Base-by-base conservation (phyloP, 2,113 vertebrate genomes). In the Daphoenositta chrysoptera region DNA sequence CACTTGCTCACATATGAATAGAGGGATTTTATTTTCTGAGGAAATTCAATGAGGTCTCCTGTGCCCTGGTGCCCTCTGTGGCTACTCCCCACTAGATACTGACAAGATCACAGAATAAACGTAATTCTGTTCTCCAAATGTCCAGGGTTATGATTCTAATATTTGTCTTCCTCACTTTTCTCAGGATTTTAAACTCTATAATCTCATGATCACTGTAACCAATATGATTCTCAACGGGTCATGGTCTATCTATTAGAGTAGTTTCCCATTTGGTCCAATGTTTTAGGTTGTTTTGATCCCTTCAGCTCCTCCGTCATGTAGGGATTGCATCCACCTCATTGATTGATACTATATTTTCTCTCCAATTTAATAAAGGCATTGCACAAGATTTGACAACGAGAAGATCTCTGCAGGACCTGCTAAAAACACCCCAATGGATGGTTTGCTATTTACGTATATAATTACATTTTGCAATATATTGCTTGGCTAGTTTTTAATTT, bases 401-500 rank as follows among this genome's bases (percentile, higher is more conserved):
- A 35, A 73, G 33, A 63, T 58, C 48, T 85, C 63, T 83, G 35
- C 30, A 89, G 31, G 39, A 76, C 16, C 44, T 87, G 21, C 63
- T 82, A 57, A 76, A 89, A 89, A 35, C 14, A 35, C 12, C 7
- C 20, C 31, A 68, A 23, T 35, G 17, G 45, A 50, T 66, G 14
- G 93, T 47, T 76, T 75, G 24, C 24, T 87, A 87, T 82, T 91
- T 85, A 76, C 2, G 6, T 31, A 23, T 15, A 72, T 35, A 70
- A 42, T 66, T 71, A 75, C 16, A n/a, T 78, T 84, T 84, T 81
- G 30, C n/a, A 78, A 23, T 53, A 33, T 81, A 44, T 84, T 82
- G 66, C 37, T 50, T 53, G 33, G 26, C 11, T 66, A 80, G 14
- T 54, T 80, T 85, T 93, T 86, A 42, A 90, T 86, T 92, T 93